Percentiles rank a stretch among this genome's conserved stretches.
Conservation (phyloP, 1,140 invertebrate genomes). For the Metaphire vulgaris region DNA sequence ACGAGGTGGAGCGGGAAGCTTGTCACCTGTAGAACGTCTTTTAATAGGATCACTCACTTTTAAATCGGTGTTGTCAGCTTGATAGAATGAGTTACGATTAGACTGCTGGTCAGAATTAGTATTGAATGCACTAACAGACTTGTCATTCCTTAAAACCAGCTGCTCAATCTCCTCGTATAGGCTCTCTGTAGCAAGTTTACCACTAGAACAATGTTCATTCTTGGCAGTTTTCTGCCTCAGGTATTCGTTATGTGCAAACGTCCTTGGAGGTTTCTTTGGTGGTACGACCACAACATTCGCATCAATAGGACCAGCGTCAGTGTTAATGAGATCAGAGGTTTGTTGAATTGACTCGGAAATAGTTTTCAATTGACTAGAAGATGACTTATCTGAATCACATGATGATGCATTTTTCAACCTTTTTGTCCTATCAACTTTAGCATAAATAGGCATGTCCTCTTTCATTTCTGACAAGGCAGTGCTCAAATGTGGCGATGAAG, state of each 20-base stretch:
- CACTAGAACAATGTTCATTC: not conserved
- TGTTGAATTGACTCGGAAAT: no score
- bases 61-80: not conserved
- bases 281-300: constrained; percentile 39
- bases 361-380: no score
- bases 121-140: not conserved
- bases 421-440: not conserved
- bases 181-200: not conserved
- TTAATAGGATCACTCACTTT: not conserved
- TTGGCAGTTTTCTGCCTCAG: constrained; percentile 25
- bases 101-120: not conserved
- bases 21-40: not conserved
- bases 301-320: not conserved
- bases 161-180: not conserved
- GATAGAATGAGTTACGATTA: not conserved
- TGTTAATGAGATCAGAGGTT: not conserved
- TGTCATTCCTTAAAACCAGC: not conserved
- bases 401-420: not conserved
- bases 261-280: constrained; percentile 66
- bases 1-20: not conserved
- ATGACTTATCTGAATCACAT: not conserved
- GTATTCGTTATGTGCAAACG: constrained; percentile 55
- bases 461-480: not conserved
- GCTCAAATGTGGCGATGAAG: not conserved
- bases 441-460: not conserved